Base-by-base conservation (phyloP, 2,113 vertebrate species). In the Passer montanus region DNA sequence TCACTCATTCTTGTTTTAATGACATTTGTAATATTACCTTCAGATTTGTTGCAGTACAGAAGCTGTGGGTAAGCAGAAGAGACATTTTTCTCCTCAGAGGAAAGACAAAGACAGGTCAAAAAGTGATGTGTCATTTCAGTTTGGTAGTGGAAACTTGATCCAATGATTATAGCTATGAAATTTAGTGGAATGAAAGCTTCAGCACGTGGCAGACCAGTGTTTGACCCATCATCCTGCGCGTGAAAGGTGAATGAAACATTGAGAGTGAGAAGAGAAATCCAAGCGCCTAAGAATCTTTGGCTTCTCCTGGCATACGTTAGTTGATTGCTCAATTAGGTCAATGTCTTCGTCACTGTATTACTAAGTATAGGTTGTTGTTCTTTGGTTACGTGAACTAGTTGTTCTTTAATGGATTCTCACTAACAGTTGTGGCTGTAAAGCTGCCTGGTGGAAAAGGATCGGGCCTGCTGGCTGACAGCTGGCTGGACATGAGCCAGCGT, bases 161-260 rank as follows among this genome's bases (percentile, higher is more conserved):
- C 72, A 64, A 5, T 2, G 20, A 90, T 63, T 77, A 11, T 41
- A 41, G 28, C 62, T 43, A 17, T 9, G 46, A 43, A 58, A 55
- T 92, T 73, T 22, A 67, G 18, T 30, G 20, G 35, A 39, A 74
- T 27, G 44, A 76, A 33, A 15, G 5, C 41, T 80, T 62, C 70
- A 86, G 44, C 39, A 47, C 1, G 19, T 27, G 20, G 35, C 7
- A 21, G 67, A 44, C 31, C 44, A 55, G 23, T 5, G 8, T 53
- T 92, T 7, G 1, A 21, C 55, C 44, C 17, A 4, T 60, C 77
- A n/a, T 24, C 31, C 69, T 74, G 13, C 0, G 0, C 0, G 0
- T 67, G 77, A n/a, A 37, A 79, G 52, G 47, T 67, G 35, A 87
- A 78, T 68, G 77, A 79, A 96, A 68, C 20, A 37, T 33, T 44